Evolutionary conservation across 2,888 invertebrate species (phyloP).

Genomic region (Proisotoma minuta): DNA sequence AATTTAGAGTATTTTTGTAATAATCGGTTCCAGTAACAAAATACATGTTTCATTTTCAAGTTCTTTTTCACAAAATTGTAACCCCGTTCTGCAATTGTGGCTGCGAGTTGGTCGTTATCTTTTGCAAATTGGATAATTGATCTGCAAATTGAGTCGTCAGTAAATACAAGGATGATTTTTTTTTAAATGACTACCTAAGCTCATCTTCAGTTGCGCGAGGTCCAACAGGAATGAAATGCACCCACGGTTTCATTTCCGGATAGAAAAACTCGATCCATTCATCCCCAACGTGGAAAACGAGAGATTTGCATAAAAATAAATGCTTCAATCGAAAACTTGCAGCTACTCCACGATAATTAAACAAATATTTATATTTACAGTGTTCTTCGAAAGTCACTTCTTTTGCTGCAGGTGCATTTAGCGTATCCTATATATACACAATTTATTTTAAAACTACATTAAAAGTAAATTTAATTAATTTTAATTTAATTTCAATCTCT

Average conservation of each 20-base stretch:
- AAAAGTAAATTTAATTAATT: neutral
- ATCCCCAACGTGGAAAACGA: constrained; percentile 89
- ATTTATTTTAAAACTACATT: constrained; percentile 5
- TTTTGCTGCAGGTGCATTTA: constrained; percentile 72
- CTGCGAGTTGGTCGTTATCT: constrained; percentile 67
- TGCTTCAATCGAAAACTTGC: constrained; percentile 97
- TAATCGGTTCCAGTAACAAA: constrained; percentile 80
- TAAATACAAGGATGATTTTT: neutral
- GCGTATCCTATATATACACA: constrained; percentile 80
- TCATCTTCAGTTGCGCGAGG: constrained; percentile 64
- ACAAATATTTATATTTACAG: constrained; percentile 83
- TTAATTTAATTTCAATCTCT: constrained; percentile 36
- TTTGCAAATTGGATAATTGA: constrained; percentile 67
- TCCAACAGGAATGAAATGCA: constrained; percentile 86
- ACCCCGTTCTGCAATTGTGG: constrained; percentile 76
- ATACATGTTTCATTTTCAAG: constrained; percentile 72
- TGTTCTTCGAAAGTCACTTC: constrained; percentile 88
- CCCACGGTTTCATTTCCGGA: constrained; percentile 82
- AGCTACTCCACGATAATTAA: constrained; percentile 94
- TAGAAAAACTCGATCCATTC: constrained; percentile 97
- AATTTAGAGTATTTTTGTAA: constrained; percentile 69
- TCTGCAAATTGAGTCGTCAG: constrained; percentile 32
- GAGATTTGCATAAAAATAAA: constrained; percentile 82
- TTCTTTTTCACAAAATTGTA: constrained; percentile 76
- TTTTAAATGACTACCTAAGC: constrained; percentile 56